Conservation (phyloP, 2,888 invertebrate genomes). For the Tinea pellionella region DNA sequence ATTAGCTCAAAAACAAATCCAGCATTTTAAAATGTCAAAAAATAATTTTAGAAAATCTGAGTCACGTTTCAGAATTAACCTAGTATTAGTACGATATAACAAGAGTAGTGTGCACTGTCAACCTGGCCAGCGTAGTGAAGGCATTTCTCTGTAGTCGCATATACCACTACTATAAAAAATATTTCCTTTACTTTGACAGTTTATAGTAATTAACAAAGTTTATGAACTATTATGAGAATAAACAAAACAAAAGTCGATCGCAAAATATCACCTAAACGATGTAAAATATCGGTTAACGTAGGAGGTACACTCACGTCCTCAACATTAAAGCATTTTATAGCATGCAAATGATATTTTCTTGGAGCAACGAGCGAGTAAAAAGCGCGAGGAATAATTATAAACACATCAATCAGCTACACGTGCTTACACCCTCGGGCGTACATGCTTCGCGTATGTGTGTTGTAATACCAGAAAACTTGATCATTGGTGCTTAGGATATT, state of each 20-base stretch:
- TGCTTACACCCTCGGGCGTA: constrained; percentile 34
- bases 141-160: too few relatives aligned
- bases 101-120: too few relatives aligned
- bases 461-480: neutral
- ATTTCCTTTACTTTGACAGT: too few relatives aligned
- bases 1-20: too few relatives aligned
- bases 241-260: neutral
- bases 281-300: neutral
- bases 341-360: constrained; percentile 43
- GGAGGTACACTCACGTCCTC: constrained; percentile 19
- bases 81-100: too few relatives aligned
- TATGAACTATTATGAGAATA: too few relatives aligned
- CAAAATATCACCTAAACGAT: constrained; percentile 8
- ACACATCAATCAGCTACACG: constrained; percentile 48
- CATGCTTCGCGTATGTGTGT: neutral
- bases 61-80: too few relatives aligned
- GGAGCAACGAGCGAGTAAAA: constrained; percentile 21
- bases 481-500: neutral
- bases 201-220: too few relatives aligned
- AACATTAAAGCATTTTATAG: constrained; percentile 22
- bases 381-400: constrained; percentile 35
- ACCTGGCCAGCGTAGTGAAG: too few relatives aligned
- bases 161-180: too few relatives aligned
- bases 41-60: too few relatives aligned
- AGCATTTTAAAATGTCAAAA: too few relatives aligned